These are phyloP conservation scores for Meles meles DNA, from an alignment of 2,113 vertebrate genomes.

Conservation along the genomic window DNA sequence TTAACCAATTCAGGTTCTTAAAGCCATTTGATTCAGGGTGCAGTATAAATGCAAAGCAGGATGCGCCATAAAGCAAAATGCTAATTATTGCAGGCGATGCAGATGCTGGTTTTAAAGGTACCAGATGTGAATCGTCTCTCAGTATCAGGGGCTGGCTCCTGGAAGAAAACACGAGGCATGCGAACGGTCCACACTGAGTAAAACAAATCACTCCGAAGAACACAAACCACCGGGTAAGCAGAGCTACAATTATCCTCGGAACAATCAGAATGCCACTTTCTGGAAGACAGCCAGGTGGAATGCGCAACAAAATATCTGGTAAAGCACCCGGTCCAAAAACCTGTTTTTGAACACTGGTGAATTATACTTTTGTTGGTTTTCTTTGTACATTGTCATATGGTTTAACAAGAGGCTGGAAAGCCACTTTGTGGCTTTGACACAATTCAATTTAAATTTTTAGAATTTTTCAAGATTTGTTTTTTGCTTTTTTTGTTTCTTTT, in stretches of 20 bases:
- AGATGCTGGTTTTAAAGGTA: conserved; percentile 57
- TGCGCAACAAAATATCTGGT: neutral
- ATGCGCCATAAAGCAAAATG: conserved; percentile 52
- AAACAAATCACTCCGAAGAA: conserved; percentile 48
- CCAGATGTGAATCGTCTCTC: conserved; percentile 62
- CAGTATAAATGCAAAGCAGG: conserved; percentile 73
- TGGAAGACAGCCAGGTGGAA: neutral
- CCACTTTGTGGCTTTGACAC: neutral
- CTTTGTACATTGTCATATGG: neutral
- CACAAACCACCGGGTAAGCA: conserved; percentile 42
- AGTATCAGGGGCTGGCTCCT: conserved; percentile 27
- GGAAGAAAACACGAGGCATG: neutral
- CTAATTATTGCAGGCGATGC: conserved; percentile 62
- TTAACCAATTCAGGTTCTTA: conserved; percentile 56
- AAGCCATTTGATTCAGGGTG: conserved; percentile 63
- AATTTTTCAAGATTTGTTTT: conserved; percentile 43
- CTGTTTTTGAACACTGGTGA: conserved; percentile 4
- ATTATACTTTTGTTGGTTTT: conserved; percentile 11
- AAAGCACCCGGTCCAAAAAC: neutral
- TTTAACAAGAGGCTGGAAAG: neutral
- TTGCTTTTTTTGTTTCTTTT: too few relatives aligned
- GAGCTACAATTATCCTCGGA: neutral
- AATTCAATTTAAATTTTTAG: conserved; percentile 42
- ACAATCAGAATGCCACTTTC: conserved; percentile 54
- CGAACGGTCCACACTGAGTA: conserved; percentile 8